Evolutionary conservation across 2,113 vertebrate genomes (phyloP), one percentile per base, ranked within the genome.

Genomic region (Nasalis larvatus): DNA sequence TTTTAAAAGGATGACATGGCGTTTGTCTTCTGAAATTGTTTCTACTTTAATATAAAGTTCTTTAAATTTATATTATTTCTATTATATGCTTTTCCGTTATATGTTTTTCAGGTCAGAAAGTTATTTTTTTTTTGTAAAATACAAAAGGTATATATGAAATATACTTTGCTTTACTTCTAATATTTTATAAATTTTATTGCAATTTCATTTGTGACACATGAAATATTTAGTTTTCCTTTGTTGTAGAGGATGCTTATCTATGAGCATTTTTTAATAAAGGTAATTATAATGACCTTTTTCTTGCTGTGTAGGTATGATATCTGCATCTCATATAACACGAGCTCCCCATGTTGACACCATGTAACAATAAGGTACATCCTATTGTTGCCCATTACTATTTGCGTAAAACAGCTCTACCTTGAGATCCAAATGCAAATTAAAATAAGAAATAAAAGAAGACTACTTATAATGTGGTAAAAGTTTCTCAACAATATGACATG

Each of bases 121-220:
- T 83, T 4, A 60, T 49, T 68, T 69, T 68, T 69, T 1, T 83
- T 86, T 45, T 52, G 74, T 86, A 86, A 95, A 95, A 86, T 45
- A 45, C 7, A 96, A 60, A 74, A 54, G 63, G 10, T 81, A 2
- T 68, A 30, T 32, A 69, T 89, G 68, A 95, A 88, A 81, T 92
- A 25, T 32, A 32, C 85, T 77, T 89, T 95, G 8, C 52, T 93
- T 95, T 21, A n/a, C 54, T 49, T 58, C 8, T 97, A 86, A 93
- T 90, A 89, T 81, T 95, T 95, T 68, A 77, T 83, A 83, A 83
- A 77, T 97, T 94, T 49, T 20, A 71, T 93, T 92, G 80, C 8
- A 81, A 42, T 89, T 86, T 86, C 16, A 77, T 86, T 49, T 74
- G 73, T 82, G 56, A 95, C 49, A 82, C 25, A 90, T 90, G 25